Evolutionary conservation across 2,797 vertebrate genomes (phyloP).

Genomic region (Leuciscus waleckii): DNA sequence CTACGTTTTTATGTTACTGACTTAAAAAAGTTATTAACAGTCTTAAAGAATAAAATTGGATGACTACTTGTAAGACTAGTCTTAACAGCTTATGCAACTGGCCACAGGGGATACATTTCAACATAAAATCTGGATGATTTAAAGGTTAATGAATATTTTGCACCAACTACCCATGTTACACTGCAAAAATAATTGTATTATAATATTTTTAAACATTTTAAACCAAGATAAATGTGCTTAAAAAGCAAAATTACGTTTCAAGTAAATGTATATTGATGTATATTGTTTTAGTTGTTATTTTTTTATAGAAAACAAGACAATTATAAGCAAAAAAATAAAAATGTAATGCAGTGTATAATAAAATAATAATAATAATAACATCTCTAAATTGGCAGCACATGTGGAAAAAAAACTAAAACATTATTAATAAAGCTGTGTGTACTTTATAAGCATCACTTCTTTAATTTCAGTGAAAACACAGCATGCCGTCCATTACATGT

Average conservation of each 20-base stretch:
- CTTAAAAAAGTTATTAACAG: too few species aligned
- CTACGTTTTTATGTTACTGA: too few species aligned
- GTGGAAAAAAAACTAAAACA: background rate
- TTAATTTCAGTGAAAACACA: constrained; percentile 54
- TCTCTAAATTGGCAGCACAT: background rate
- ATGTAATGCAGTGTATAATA: background rate
- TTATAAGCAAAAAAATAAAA: background rate
- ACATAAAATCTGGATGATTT: background rate
- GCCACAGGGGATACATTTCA: too few species aligned
- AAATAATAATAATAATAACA: background rate
- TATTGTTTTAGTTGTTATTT: background rate
- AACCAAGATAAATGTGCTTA: background rate
- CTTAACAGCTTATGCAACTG: too few species aligned
- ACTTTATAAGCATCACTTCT: constrained; percentile 2
- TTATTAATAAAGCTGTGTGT: background rate
- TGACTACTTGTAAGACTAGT: too few species aligned
- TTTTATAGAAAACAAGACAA: background rate
- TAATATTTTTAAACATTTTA: background rate
- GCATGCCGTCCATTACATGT: constrained; percentile 6
- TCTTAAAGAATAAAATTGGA: too few species aligned
- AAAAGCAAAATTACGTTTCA: background rate
- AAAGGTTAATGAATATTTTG: background rate
- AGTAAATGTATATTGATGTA: background rate
- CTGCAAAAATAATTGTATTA: too few species aligned
- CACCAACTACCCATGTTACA: background rate